Evolutionary conservation across 2,797 vertebrate species (phyloP).

Genomic region (Tokudaia tokunoshimensis): DNA sequence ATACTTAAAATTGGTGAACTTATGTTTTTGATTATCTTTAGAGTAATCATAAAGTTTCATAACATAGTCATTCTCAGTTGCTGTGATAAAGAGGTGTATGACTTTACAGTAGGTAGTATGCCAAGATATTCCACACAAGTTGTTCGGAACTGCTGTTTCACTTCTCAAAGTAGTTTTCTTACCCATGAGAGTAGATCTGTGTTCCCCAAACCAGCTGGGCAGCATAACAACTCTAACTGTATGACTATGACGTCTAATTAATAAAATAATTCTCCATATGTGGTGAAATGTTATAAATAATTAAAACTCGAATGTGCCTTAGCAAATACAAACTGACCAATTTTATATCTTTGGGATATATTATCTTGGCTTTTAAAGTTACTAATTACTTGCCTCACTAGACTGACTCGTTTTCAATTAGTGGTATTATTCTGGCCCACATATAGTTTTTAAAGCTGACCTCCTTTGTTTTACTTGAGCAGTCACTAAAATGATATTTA

Average conservation of each 20-base stretch:
- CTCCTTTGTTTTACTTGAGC: slow-evolving; percentile 82
- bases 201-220: slow-evolving; percentile 69
- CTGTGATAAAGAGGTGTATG: neutral
- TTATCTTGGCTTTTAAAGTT: slow-evolving; percentile 74
- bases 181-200: slow-evolving; percentile 22
- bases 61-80: neutral
- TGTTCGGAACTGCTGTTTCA: neutral
- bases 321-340: slow-evolving; percentile 78
- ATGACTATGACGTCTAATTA: slow-evolving; percentile 74
- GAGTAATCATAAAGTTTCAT: slow-evolving; percentile 43
- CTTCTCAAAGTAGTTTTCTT: slow-evolving; percentile 42
- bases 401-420: slow-evolving; percentile 80
- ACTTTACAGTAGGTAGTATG: slow-evolving; percentile 36
- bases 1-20: slow-evolving; percentile 35
- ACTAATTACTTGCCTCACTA: slow-evolving; percentile 81
- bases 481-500: slow-evolving; percentile 83
- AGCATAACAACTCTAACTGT: slow-evolving; percentile 55
- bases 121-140: neutral
- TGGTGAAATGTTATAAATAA: slow-evolving; percentile 78
- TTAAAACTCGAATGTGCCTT: slow-evolving; percentile 79
- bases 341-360: slow-evolving; percentile 78
- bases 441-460: slow-evolving; percentile 81
- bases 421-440: slow-evolving; percentile 75
- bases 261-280: slow-evolving; percentile 75
- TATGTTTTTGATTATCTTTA: slow-evolving; percentile 50